Base-by-base conservation (phyloP, 37 sponge, comb jelly and placozoan genomes). In the Aplysina aerophoba region DNA sequence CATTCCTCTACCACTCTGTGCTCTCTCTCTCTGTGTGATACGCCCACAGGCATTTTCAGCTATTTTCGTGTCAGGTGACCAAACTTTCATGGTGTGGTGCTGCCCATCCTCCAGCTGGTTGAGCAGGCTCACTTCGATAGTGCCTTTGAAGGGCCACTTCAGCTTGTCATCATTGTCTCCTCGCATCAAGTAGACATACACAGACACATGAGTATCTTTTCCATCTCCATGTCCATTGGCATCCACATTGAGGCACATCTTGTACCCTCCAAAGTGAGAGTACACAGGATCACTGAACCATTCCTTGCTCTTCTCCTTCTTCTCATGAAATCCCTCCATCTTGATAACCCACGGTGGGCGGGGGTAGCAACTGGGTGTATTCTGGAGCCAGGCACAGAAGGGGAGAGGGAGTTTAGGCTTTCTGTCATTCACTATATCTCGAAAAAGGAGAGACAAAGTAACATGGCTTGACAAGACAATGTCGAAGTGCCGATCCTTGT, bases 81-180 rank as follows among this genome's bases (percentile, higher is more conserved):
- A 69, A 31, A 28, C 15, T 25, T 69, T 12, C 30, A 5, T 30
- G 33, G 34, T 69, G 71, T 69, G 84, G 37, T 85, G 90, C 30
- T 83, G 37, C 30, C 39, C 22, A 34, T 85, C 90, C 0, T 30
- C 63, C 28, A 90, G 64, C 50, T 85, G 86, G 82, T 90, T 90
- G 61, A 86, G 83, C 31, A 90, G 75, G 82, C 64, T 86, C 14
- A 90, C 57, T 30, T 78, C 67, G 38, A 90, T 78, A 36, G 61
- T 77, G 31, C 83, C 90, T 56, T 55, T 71, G 50, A 90, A 85
- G 5, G 90, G 90, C 86, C 86, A 90, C 37, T 82, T 68, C 41
- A 90, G 79, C 0, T 39, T 21, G 44, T 86, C 78, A 36, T 90
- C 90, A 64, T 56, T 60, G 39, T 90, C 57, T 59, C 90, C 90